These are phyloP conservation scores for Epizoanthus illoricatus DNA, from an alignment of 92 coral and sea anemone species.

Conservation along the genomic window DNA sequence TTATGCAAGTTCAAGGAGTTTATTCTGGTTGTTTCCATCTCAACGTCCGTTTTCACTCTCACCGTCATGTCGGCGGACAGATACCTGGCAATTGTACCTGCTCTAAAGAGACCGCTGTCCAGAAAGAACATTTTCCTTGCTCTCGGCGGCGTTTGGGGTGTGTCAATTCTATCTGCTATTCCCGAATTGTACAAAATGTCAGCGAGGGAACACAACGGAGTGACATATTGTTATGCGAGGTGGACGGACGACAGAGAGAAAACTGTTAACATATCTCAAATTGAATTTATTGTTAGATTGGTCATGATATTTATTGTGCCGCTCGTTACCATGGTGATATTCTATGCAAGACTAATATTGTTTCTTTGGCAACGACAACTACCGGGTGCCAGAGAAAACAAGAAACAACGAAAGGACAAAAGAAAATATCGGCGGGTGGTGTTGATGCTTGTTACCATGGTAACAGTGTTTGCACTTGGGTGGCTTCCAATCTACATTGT, in stretches of 20 bases:
- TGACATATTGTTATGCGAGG: not conserved
- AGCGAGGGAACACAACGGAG: not conserved
- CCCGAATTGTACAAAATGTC: conserved; percentile 23
- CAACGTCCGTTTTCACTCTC: conserved; percentile 27
- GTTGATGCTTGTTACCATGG: conserved; percentile 31
- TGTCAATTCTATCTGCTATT: conserved; percentile 5
- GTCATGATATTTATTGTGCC: conserved; percentile 10
- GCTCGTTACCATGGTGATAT: conserved; percentile 24
- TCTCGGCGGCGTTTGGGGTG: conserved; percentile 1
- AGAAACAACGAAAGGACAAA: conserved; percentile 24
- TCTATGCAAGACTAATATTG: conserved; percentile 14
- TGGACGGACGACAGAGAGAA: not conserved
- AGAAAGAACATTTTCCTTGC: conserved; percentile 6
- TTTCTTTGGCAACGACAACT: conserved; percentile 21
- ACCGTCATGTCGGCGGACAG: conserved; percentile 36
- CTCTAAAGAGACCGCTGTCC: conserved; percentile 34
- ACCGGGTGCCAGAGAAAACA: conserved; percentile 22
- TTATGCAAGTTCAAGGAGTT: conserved; percentile 37
- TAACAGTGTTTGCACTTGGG: conserved; percentile 35
- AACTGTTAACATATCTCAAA: not conserved
- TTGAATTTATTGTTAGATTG: conserved; percentile 25
- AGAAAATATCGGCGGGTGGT: conserved; percentile 18
- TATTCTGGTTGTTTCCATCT: conserved; percentile 20
- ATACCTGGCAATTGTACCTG: conserved; percentile 31
- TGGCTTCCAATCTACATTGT: conserved; percentile 30